Base-by-base conservation (phyloP, 1,140 invertebrate species). In the Camponotus pennsylvanicus region DNA sequence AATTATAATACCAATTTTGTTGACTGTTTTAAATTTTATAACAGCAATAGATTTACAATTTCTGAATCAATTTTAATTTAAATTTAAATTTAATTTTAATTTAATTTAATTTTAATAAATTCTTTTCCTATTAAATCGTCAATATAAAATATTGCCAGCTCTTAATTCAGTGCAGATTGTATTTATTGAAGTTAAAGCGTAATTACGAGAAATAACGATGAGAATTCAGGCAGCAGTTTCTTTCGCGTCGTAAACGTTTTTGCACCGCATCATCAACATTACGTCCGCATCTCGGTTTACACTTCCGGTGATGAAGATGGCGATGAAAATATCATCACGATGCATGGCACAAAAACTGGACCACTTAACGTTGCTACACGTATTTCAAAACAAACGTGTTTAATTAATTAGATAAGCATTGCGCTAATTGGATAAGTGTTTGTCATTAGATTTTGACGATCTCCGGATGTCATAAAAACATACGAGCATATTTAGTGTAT, bases 361-460 rank as follows among this genome's bases (percentile, higher is more conserved):
- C 4, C 18, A 34, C 11, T 64, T 49, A 78, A 13, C 37, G 34
- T 11, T 15, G 18, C 18, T 66, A 18, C 11, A 11, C 21, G 21
- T 49, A 76, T 59, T 64, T 9, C 37, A 15, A 69, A 13, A 55
- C 40, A 6, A 80, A 79, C 21, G 13, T 21, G 27, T 49, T 13
- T 42, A 42, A 6, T 21, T 80, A 55, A 67, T 67, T 67, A 66
- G 11, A 78, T 66, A 52, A 66, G 61, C 18, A 21, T 21, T 5
- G 21, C 27, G 27, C 27, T 52, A 52, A 64, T 32, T 63, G 13
- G 4, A 77, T 78, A 66, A 52, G 13, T 55, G 15, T 52, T 52
- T 45, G 45, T 49, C 13, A 34, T 59, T 4, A 37, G 21, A 42
- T 78, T 78, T 66, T 13, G 32, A 64, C 13, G 34, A 8, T 79